Evolutionary conservation across 2,113 vertebrate species (phyloP).

Genomic region (Otus sunia): DNA sequence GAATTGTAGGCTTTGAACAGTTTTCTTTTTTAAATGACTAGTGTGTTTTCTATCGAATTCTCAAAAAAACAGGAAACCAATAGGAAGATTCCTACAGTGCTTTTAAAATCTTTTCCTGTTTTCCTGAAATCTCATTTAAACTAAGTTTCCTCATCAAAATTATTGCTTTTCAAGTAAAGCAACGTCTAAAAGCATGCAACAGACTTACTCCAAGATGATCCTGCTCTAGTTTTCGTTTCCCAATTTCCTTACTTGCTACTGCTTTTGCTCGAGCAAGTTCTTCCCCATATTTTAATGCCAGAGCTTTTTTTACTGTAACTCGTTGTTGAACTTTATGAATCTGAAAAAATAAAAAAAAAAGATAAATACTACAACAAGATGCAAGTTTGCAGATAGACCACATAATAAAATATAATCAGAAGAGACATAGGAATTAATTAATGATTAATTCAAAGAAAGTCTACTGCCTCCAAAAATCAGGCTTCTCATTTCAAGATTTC

Average conservation of each 20-base stretch:
- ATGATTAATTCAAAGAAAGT: neutral
- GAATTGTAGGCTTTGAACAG: neutral
- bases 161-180: neutral
- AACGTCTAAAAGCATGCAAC: neutral
- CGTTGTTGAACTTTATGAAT: conserved; percentile 91
- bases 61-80: neutral
- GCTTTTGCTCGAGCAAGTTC: conserved; percentile 86
- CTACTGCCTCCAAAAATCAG: neutral
- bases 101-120: neutral
- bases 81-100: neutral
- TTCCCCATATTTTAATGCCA: conserved; percentile 81
- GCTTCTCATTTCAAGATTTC: neutral
- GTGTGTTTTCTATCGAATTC: neutral
- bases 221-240: conserved; percentile 80
- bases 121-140: neutral
- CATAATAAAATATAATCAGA: neutral
- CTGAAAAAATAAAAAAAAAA: conserved; percentile 63
- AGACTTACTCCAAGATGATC: conserved; percentile 79
- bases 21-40: neutral
- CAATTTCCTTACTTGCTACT: conserved; percentile 77
- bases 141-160: neutral
- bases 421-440: neutral
- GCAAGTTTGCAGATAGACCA: neutral
- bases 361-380: neutral
- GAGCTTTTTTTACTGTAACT: conserved; percentile 86